Percentiles rank a stretch among this genome's conserved stretches.
These are phyloP conservation scores for Chaetops frenatus DNA, from an alignment of 2,113 vertebrate species.

Conservation along the genomic window DNA sequence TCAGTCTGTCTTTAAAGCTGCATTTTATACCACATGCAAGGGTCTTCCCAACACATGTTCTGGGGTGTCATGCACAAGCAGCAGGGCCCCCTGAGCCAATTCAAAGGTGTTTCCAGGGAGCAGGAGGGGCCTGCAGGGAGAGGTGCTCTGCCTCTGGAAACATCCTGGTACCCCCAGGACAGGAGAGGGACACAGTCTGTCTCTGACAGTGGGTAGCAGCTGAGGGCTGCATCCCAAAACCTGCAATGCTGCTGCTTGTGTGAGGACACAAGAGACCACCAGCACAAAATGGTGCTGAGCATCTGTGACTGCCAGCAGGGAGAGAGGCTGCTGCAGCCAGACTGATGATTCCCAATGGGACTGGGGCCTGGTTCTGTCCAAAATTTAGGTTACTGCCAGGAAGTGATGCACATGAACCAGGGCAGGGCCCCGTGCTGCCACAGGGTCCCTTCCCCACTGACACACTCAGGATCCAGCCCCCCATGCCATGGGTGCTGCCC, in stretches of 20 bases:
- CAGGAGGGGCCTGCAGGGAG: neutral
- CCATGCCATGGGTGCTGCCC: neutral
- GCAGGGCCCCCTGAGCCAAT: neutral
- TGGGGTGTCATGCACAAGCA: neutral
- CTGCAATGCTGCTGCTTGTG: neutral
- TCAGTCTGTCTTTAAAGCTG: neutral
- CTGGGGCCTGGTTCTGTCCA: neutral
- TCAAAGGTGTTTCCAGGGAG: neutral
- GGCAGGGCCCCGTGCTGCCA: rapidly evolving
- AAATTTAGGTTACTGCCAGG: neutral
- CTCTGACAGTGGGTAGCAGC: neutral
- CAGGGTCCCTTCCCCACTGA: neutral
- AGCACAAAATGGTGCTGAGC: rapidly evolving
- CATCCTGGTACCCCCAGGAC: neutral
- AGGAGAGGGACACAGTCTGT: rapidly evolving
- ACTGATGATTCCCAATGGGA: neutral
- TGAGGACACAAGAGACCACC: neutral
- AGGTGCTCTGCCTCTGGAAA: neutral
- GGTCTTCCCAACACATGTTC: neutral
- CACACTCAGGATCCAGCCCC: neutral
- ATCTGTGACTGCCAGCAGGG: neutral
- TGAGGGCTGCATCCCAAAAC: neutral
- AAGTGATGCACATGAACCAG: neutral
- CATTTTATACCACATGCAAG: neutral
- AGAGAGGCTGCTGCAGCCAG: neutral